Evolutionary conservation across 1,140 invertebrate species (phyloP).

Genomic region (Drosophila murphyi): DNA sequence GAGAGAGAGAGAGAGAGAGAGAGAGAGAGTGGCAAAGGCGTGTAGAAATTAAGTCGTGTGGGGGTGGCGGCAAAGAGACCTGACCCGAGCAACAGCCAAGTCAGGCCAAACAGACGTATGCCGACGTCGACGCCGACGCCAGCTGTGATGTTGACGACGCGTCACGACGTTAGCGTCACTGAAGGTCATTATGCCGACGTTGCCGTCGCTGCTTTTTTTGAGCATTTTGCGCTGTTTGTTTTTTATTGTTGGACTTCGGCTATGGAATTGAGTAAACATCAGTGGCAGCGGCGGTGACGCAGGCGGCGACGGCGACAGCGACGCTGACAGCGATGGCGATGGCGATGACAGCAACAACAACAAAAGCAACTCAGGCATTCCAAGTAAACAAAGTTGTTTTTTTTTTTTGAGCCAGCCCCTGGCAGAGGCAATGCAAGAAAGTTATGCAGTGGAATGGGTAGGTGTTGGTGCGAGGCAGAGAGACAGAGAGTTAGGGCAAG

Average conservation of each 20-base stretch:
- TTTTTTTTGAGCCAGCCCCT: constrained; percentile 49
- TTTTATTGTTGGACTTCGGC: constrained; percentile 69
- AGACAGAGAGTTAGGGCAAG: neutral
- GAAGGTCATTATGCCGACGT: constrained; percentile 78
- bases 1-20: constrained; percentile 1
- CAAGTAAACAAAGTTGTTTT: constrained; percentile 77
- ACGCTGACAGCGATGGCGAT: constrained; percentile 32
- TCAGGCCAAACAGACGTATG: constrained; percentile 14
- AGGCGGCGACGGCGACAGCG: constrained; percentile 28
- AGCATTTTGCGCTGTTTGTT: constrained; percentile 46
- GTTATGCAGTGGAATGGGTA: constrained; percentile 44
- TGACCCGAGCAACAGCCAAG: constrained; percentile 58
- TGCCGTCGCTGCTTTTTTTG: constrained; percentile 45
- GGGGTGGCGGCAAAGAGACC: constrained; percentile 39
- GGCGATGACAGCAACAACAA: constrained; percentile 54
- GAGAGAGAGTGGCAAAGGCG: constrained; percentile 36
- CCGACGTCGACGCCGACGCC: constrained; percentile 12
- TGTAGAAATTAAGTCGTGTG: constrained; percentile 70
- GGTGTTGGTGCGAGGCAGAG: constrained; percentile 10
- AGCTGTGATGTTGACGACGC: constrained; percentile 23
- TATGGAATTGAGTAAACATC: constrained; percentile 80
- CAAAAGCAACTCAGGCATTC: constrained; percentile 68
- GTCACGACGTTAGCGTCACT: constrained; percentile 59
- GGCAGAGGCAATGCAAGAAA: constrained; percentile 78
- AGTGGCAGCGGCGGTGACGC: constrained; percentile 53